phyloP scores from a whole-genome alignment of 2,888 invertebrate species.

The Tupiocoris notatus region DNA sequence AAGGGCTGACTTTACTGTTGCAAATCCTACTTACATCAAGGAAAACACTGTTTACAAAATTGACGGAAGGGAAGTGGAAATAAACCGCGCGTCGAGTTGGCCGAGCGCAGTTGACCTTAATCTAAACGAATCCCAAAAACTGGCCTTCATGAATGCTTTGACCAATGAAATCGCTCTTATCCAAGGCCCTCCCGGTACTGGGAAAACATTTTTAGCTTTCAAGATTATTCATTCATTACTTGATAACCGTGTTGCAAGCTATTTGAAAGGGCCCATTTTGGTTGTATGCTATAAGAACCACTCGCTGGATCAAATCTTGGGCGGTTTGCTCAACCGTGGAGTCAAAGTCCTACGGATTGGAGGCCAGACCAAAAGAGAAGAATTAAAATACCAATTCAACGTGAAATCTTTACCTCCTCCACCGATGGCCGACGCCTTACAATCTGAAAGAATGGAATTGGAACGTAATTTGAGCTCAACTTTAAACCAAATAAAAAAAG shows the following conservation, averaged over 20 bases:
- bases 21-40: slow-evolving; percentile 55
- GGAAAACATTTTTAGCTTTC: slow-evolving; percentile 77
- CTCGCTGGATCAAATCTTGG: slow-evolving; percentile 79
- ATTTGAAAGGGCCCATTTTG: slow-evolving; percentile 67
- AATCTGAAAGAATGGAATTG: not conserved
- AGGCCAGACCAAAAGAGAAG: slow-evolving; percentile 60
- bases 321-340: slow-evolving; percentile 63
- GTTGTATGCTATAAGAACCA: slow-evolving; percentile 82
- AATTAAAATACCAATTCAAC: not conserved
- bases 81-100: slow-evolving; percentile 46
- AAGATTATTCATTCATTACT: slow-evolving; percentile 70
- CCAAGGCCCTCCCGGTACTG: slow-evolving; percentile 87
- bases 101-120: slow-evolving; percentile 53
- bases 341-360: slow-evolving; percentile 67
- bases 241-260: slow-evolving; percentile 56
- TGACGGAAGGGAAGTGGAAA: slow-evolving; percentile 26
- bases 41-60: slow-evolving; percentile 43
- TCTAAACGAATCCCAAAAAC: slow-evolving; percentile 66
- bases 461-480: not conserved
- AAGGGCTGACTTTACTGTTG: slow-evolving; percentile 53
- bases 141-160: slow-evolving; percentile 67
- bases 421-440: not conserved
- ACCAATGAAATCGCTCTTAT: slow-evolving; percentile 72
- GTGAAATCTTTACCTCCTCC: not conserved
- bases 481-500: not conserved